Conservation (phyloP, 1,140 invertebrate species). For the Caenorhabditis brenneri region DNA sequence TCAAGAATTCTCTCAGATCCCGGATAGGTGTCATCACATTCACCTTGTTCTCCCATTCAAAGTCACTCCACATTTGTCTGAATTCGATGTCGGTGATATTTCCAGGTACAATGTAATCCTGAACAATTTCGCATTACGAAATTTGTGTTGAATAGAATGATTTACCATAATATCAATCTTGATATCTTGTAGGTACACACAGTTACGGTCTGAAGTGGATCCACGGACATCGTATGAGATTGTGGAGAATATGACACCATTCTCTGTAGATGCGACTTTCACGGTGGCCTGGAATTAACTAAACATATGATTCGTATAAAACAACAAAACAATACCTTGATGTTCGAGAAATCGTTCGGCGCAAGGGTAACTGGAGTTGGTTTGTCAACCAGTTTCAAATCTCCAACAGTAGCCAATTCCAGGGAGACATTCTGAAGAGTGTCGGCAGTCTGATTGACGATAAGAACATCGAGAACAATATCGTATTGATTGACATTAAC, state of each 20-base stretch:
- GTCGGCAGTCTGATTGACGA: constrained; percentile 95
- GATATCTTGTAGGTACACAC: constrained; percentile 97
- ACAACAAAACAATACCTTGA: constrained; percentile 78
- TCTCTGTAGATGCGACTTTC: constrained; percentile 88
- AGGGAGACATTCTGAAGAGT: constrained; percentile 96
- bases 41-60: constrained; percentile 99
- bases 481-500: constrained; percentile 99
- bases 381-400: constrained; percentile 95
- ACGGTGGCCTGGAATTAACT: constrained; percentile 63
- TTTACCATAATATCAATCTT: constrained; percentile 96
- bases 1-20: constrained; percentile 89
- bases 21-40: constrained; percentile 92
- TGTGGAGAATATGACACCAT: constrained; percentile 99
- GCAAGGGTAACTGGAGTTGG: constrained; percentile 92
- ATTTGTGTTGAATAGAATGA: neutral
- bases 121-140: constrained; percentile 36
- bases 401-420: constrained; percentile 92
- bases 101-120: constrained; percentile 97
- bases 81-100: constrained; percentile 92
- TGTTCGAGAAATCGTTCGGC: constrained; percentile 94
- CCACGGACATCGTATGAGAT: constrained; percentile 81
- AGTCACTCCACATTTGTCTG: constrained; percentile 98
- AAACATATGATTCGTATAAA: no score
- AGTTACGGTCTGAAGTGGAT: constrained; percentile 89
- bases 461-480: constrained; percentile 91